Percentiles rank a stretch among this genome's conserved stretches.
Evolutionary conservation across 2,113 vertebrate genomes (phyloP).

Genomic region (Platysteira castanea): DNA sequence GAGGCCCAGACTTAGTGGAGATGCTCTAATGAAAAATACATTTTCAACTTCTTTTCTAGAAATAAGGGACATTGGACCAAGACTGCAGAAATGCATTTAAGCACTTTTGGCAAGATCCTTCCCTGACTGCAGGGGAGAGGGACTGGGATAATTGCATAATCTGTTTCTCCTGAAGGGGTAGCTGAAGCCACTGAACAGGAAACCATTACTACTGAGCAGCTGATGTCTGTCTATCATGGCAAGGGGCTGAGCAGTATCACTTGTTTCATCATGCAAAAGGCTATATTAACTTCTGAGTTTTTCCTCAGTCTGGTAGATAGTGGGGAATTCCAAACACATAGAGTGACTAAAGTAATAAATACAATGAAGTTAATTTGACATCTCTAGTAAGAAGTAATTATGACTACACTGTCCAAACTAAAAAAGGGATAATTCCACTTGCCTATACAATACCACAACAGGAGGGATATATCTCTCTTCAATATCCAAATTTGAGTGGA

Average conservation of each 20-base stretch:
- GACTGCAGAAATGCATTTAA: neutral
- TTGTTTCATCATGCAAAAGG: neutral
- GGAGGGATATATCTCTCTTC: neutral
- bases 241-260: neutral
- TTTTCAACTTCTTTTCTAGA: neutral
- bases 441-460: neutral
- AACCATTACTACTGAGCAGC: neutral
- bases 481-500: neutral
- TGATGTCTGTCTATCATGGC: neutral
- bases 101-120: neutral
- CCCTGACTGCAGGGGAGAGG: neutral
- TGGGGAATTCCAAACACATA: neutral
- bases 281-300: neutral
- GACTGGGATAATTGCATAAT: neutral
- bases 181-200: neutral
- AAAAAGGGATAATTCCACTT: neutral
- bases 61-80: neutral
- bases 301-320: neutral
- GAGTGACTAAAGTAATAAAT: neutral
- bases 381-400: neutral
- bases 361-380: neutral
- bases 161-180: neutral
- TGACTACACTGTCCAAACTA: neutral
- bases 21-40: rapidly evolving
- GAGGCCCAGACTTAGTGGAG: neutral